Percentiles rank a stretch among this genome's conserved stretches.
These are phyloP conservation scores for Hyposoter dolosus DNA, from an alignment of 2,888 invertebrate species.

Conservation along the genomic window DNA sequence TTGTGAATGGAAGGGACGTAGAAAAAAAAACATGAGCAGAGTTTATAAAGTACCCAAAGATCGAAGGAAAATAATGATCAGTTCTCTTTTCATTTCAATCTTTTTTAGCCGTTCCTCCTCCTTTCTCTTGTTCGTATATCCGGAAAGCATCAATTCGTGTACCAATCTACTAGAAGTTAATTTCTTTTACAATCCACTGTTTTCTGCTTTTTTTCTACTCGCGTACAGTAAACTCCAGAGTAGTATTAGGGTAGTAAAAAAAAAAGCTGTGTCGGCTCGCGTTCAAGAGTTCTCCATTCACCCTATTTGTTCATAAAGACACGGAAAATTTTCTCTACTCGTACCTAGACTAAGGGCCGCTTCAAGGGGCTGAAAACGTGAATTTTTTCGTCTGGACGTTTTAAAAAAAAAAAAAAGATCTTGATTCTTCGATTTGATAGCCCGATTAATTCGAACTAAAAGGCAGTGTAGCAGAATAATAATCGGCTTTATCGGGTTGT, in stretches of 20 bases:
- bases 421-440: neutral
- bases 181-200: slow-evolving; percentile 1
- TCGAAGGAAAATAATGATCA: slow-evolving; percentile 24
- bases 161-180: slow-evolving; percentile 16
- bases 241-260: neutral
- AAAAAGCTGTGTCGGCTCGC: slow-evolving; percentile 7
- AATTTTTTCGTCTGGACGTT: neutral
- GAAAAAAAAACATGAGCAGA: slow-evolving; percentile 29
- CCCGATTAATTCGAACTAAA: neutral
- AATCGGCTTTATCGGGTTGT: neutral
- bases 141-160: slow-evolving; percentile 11
- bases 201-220: neutral
- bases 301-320: neutral
- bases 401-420: neutral
- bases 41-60: slow-evolving; percentile 9
- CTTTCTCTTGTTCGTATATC: slow-evolving; percentile 10
- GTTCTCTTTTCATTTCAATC: neutral
- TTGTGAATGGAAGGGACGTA: slow-evolving; percentile 12
- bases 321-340: neutral
- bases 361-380: neutral
- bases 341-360: neutral
- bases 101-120: slow-evolving; percentile 11
- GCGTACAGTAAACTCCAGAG: slow-evolving; percentile 12
- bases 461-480: neutral
- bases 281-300: slow-evolving; percentile 3